A percentile compares a stretch with the other conserved stretches of the same genome.
phyloP scores from a whole-genome alignment of 2,797 vertebrate species.

The Eupleurogrammus muticus region DNA sequence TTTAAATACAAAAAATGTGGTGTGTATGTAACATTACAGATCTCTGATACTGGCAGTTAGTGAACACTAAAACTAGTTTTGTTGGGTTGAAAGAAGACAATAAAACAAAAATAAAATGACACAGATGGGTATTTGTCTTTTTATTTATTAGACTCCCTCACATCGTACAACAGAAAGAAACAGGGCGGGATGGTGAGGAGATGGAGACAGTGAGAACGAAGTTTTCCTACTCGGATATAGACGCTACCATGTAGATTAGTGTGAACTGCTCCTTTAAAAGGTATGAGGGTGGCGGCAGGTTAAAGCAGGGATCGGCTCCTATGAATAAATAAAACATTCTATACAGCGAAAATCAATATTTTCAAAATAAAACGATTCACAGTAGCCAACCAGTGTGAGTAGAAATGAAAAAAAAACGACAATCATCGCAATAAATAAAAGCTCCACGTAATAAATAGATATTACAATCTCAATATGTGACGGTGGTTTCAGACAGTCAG shows the following conservation, averaged over 20 bases:
- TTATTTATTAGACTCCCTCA: slow-evolving; percentile 51
- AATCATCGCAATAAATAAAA: slow-evolving; percentile 61
- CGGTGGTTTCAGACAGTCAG: slow-evolving; percentile 1
- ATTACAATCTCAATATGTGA: slow-evolving; percentile 22
- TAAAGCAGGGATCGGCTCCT: background rate
- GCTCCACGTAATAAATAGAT: slow-evolving; percentile 44
- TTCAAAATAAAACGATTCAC: slow-evolving; percentile 26
- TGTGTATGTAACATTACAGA: no score
- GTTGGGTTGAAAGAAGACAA: background rate
- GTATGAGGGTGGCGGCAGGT: background rate
- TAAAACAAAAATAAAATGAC: background rate
- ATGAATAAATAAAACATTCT: slow-evolving; percentile 14
- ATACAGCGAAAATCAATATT: slow-evolving; percentile 30
- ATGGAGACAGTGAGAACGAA: background rate
- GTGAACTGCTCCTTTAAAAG: slow-evolving; percentile 11
- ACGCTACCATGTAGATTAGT: slow-evolving; percentile 19
- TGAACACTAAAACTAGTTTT: no score
- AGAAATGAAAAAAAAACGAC: slow-evolving; percentile 37
- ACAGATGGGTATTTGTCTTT: slow-evolving; percentile 1
- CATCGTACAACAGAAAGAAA: slow-evolving; percentile 39
- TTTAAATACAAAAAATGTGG: no score
- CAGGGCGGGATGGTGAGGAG: background rate
- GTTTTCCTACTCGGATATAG: slow-evolving; percentile 13
- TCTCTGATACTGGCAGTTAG: no score
- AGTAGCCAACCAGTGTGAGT: slow-evolving; percentile 18